Evolutionary conservation across 2,113 vertebrate species (phyloP), one percentile per base, ranked within the genome.

Genomic region (Colius striatus): DNA sequence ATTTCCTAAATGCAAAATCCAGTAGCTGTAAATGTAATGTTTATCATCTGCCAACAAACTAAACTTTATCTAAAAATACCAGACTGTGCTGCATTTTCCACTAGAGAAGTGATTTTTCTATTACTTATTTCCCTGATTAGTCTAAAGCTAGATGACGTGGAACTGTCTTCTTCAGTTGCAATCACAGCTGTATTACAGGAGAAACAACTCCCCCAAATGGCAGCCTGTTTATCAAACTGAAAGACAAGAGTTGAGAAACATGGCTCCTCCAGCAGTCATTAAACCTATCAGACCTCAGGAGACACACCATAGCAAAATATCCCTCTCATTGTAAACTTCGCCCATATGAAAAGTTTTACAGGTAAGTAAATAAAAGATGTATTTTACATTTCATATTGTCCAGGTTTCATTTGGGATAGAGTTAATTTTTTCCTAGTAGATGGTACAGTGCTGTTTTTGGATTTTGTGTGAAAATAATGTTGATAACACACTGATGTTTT

Each of bases 31-130:
- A 88, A 70, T 84, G 50, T 70, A 54, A 45, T 58, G 18, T 80
- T 95, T 61, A 91, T 11, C 68, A 82, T 60, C 48, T 68, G 47
- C 14, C 43, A 81, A 25, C 18, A 75, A 76, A 60, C 25, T 36
- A 72, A 32, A 36, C 22, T 82, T 70, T 85, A 89, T 58, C 62
- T 91, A 90, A 85, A 84, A 94, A 88, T 78, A 90, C 25, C 43
- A 70, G 34, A 55, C 5, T 48, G 18, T 13, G 11, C 53, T 82
- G 23, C 13, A 73, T 30, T 85, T 70, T 72, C 25, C 17, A 70
- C 43, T 55, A 47, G 47, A 91, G 11, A 63, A 71, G 32, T 34
- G 12, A 16, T 51, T 79, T 91, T 77, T 62, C 23, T 84, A 32
- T 34, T 66, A 66, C n/a, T 58, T 36, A 87, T 70, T 84, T 84